Percentiles rank a stretch among this genome's conserved stretches.
phyloP scores from a whole-genome alignment of 2,797 vertebrate genomes.

The Muraenolepis orangiensis region DNA sequence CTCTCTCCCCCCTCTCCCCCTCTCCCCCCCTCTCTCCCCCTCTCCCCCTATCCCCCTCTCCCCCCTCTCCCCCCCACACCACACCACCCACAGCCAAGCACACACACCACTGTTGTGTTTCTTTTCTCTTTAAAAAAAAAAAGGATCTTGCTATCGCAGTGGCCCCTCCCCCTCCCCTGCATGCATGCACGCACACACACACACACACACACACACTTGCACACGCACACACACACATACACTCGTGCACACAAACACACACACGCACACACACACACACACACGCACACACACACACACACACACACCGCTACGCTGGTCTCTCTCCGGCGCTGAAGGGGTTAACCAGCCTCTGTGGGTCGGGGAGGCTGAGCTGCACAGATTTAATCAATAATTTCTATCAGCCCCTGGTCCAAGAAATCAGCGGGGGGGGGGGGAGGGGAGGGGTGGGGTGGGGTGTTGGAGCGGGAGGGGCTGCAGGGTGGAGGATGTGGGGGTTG shows the following conservation, averaged over 20 bases:
- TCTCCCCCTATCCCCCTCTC: neutral
- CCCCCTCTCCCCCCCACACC: neutral
- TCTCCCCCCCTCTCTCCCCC: neutral
- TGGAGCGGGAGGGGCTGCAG: constrained; percentile 46
- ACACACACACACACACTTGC: neutral
- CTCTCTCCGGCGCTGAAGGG: constrained; percentile 65
- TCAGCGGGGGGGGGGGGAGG: constrained; percentile 75
- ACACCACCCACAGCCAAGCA: constrained; percentile 14
- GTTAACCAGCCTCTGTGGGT: constrained; percentile 83
- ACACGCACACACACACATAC: neutral
- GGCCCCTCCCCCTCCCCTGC: constrained; percentile 28
- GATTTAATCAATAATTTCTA: constrained; percentile 93
- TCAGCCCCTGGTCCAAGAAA: constrained; percentile 85
- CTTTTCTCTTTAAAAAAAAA: constrained; percentile 12
- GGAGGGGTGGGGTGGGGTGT: constrained; percentile 33
- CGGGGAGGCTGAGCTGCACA: constrained; percentile 81
- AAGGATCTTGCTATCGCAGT: constrained; percentile 44
- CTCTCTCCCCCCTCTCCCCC: too few species aligned
- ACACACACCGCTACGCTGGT: constrained; percentile 6
- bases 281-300: neutral
- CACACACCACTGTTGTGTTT: constrained; percentile 10
- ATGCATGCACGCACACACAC: neutral
- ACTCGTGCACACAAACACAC: neutral
- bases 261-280: neutral
- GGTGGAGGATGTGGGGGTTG: constrained; percentile 37